Evolutionary conservation across 2,888 invertebrate genomes (phyloP).

Genomic region (Tipula vernalis): DNA sequence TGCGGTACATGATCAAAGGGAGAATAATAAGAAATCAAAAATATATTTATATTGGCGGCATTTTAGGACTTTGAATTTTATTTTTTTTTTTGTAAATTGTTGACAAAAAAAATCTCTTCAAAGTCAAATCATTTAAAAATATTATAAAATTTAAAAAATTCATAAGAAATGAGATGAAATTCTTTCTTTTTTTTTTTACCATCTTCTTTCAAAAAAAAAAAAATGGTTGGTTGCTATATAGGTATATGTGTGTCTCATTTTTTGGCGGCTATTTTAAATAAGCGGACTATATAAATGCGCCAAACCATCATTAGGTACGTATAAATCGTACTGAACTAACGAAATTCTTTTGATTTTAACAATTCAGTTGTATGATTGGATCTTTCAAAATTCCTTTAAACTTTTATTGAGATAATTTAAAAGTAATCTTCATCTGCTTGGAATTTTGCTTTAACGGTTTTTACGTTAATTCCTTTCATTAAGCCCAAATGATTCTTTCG

Average conservation of each 20-base stretch:
- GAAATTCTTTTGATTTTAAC: no score
- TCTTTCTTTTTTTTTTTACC: background rate
- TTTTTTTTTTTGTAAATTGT: background rate
- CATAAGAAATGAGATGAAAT: background rate
- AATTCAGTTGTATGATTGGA: no score
- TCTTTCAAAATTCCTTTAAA: no score
- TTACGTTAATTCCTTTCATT: no score
- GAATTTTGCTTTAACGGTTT: no score
- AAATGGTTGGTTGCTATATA: background rate
- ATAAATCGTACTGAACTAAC: no score
- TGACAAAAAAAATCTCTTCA: background rate
- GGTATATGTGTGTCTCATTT: background rate
- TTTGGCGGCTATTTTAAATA: background rate
- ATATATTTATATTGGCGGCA: background rate
- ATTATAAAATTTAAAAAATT: background rate
- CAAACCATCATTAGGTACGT: no score
- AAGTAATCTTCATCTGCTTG: no score
- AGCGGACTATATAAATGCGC: no score
- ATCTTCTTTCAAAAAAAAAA: background rate
- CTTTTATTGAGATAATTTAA: no score
- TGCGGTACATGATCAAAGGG: background rate
- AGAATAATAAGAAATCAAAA: background rate
- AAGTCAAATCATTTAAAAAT: conserved; percentile 4
- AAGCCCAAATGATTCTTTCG: no score
- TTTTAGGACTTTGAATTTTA: background rate